These are phyloP conservation scores for Pantherophis alleghaniensis DNA, from an alignment of 2,797 vertebrate species.

Conservation along the genomic window DNA sequence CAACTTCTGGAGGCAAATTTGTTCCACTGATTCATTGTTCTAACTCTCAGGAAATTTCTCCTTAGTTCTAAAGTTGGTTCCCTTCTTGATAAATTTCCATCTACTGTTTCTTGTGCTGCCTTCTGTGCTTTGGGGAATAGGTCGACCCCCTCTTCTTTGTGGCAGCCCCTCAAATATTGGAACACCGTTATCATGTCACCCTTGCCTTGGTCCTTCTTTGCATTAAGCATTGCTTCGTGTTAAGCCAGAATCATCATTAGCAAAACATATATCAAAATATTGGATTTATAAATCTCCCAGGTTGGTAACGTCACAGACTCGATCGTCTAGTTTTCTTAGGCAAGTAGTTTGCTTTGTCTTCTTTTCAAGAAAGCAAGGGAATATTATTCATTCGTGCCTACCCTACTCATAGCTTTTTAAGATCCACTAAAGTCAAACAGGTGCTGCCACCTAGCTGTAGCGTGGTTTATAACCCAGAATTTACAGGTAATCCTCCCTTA, in stretches of 20 bases:
- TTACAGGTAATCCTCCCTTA: not conserved
- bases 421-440: not conserved
- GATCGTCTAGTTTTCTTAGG: not conserved
- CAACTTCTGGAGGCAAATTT: not conserved
- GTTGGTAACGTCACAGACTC: not conserved
- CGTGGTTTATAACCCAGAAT: not conserved
- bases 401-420: not conserved
- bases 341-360: not conserved
- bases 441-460: not conserved
- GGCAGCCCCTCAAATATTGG: not conserved
- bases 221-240: not conserved
- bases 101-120: not conserved
- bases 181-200: not conserved
- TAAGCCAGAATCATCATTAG: not conserved
- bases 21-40: not conserved
- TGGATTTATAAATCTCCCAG: not conserved
- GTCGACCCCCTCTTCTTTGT: not conserved
- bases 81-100: not conserved
- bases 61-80: not conserved
- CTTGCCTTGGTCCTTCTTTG: not conserved
- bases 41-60: not conserved
- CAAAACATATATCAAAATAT: not conserved
- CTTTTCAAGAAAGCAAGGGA: not conserved
- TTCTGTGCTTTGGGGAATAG: not conserved
- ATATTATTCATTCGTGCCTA: not conserved